Evolutionary conservation across 2,888 invertebrate genomes (phyloP), one percentile per base, ranked within the genome.

Genomic region (Agrilus mali): DNA sequence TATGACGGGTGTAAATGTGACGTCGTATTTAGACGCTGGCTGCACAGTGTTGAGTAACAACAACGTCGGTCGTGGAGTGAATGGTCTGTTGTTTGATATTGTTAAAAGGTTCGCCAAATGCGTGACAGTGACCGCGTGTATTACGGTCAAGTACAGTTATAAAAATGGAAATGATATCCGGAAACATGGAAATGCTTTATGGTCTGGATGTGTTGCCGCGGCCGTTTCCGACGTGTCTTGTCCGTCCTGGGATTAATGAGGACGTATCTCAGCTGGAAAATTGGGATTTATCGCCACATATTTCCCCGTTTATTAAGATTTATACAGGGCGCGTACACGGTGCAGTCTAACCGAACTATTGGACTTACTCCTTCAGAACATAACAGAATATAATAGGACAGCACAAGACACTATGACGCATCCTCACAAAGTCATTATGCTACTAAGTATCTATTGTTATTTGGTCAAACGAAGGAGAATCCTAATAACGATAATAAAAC

Each of bases 201-300:
- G 65, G 62, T 46, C 45, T 49, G 46, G 41, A 55, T 27, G 27
- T 27, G 27, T 27, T 27, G 27, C 27, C 27, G 27, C 10, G 27
- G 27, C 56, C 59, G 60, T 59, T 59, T 62, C 63, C 60, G 60
- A 62, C 63, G 59, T 60, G 64, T 64, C 63, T 61, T 60, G 59
- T 59, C 27, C 27, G 27, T 27, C 27, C 27, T 57, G 59, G 61
- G 64, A 67, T 68, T 67, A 67, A 68, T 67, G 68, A 67, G 66
- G 63, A 68, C 65, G 64, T 65, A 68, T 67, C 63, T 65, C 63
- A 56, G 52, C 55, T 10, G 59, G 56, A 63, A 67, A 67, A 68
- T 67, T 65, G 66, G 65, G 61, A 68, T 68, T 68, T 67, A 68
- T 68, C 63, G 63, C 66, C 64, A 62, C 61, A 64, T 64, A 65